Percentiles rank a stretch among this genome's conserved stretches.
phyloP scores from a whole-genome alignment of 2,888 invertebrate species.

The Yponomeuta sedellus region DNA sequence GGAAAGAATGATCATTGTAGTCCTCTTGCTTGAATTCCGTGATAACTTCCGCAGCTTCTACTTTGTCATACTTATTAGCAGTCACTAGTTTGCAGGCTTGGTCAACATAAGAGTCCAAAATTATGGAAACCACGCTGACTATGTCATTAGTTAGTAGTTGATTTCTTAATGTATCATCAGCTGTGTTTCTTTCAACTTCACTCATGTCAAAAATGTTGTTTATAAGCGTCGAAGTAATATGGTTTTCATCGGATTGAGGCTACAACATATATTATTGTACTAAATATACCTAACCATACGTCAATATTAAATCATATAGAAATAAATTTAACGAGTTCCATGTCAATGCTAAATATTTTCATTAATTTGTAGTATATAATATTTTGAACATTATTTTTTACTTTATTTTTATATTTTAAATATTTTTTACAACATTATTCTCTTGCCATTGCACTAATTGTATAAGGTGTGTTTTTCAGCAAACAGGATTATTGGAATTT shows the following conservation, averaged over 20 bases:
- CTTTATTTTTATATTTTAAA: too few relatives aligned
- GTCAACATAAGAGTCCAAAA: constrained; percentile 45
- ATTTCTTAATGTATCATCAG: constrained; percentile 32
- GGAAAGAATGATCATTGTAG: constrained; percentile 10
- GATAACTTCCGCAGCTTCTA: constrained; percentile 25
- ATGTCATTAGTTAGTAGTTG: constrained; percentile 31
- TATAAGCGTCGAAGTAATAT: constrained; percentile 56
- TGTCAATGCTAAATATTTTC: too few relatives aligned
- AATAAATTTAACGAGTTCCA: too few relatives aligned
- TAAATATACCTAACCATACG: neutral
- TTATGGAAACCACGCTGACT: constrained; percentile 26
- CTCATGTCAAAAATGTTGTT: constrained; percentile 62
- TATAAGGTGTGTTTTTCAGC: too few relatives aligned
- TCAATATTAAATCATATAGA: too few relatives aligned
- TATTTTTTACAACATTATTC: too few relatives aligned
- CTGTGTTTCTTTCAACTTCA: constrained; percentile 40
- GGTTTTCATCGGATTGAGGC: constrained; percentile 38
- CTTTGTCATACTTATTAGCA: constrained; percentile 18
- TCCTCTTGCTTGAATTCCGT: constrained; percentile 15
- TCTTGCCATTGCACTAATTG: too few relatives aligned
- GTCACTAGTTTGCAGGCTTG: constrained; percentile 34
- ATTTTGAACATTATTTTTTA: too few relatives aligned
- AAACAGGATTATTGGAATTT: too few relatives aligned
- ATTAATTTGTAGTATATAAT: too few relatives aligned
- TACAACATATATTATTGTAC: constrained; percentile 25